Percentiles rank a stretch among this genome's conserved stretches.
These are phyloP conservation scores for Hippoglossus stenolepis DNA, from an alignment of 2,113 vertebrate genomes.

Conservation along the genomic window DNA sequence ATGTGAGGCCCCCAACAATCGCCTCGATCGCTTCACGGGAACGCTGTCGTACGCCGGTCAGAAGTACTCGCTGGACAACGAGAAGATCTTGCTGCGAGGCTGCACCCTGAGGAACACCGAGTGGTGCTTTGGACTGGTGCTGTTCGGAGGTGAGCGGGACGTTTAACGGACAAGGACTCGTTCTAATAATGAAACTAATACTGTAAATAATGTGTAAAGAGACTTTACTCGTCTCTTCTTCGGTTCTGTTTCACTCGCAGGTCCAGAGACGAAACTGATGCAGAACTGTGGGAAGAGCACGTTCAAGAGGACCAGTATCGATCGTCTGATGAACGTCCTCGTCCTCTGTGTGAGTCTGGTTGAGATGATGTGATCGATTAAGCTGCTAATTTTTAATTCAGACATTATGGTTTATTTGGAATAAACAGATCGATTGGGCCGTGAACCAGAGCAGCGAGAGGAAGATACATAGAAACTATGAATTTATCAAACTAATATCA, in stretches of 20 bases:
- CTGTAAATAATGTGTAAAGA: not conserved
- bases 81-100: constrained; percentile 92
- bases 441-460: too few relatives aligned
- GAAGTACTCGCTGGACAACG: constrained; percentile 89
- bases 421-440: too few relatives aligned
- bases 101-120: constrained; percentile 94
- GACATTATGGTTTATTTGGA: too few relatives aligned
- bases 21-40: constrained; percentile 90
- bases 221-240: not conserved
- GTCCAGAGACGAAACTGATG: constrained; percentile 96
- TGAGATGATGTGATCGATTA: not conserved
- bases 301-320: constrained; percentile 93
- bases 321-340: constrained; percentile 92
- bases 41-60: constrained; percentile 83
- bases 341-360: constrained; percentile 87
- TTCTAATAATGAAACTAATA: not conserved
- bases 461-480: too few relatives aligned
- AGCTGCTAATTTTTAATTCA: too few relatives aligned
- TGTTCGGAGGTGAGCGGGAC: constrained; percentile 88
- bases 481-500: too few relatives aligned
- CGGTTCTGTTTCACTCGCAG: constrained; percentile 74
- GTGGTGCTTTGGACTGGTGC: constrained; percentile 95
- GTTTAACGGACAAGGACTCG: not conserved
- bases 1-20: constrained; percentile 95
- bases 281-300: constrained; percentile 91